These are phyloP conservation scores for Trichacis sp. DNA, from an alignment of 2,888 invertebrate genomes.

Conservation along the genomic window DNA sequence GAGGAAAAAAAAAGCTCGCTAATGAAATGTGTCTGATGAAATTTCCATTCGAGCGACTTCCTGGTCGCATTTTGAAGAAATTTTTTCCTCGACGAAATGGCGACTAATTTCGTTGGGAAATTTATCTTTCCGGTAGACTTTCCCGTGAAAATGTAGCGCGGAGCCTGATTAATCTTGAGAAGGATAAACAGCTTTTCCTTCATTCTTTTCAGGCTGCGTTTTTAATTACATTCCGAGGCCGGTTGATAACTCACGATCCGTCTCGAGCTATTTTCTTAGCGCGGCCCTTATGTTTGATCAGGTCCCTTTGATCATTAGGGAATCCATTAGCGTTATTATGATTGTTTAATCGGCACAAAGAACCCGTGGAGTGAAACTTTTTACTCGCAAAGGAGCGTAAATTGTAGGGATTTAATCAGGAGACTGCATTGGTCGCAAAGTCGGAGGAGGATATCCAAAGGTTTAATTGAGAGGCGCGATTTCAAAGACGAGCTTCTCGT, in stretches of 20 bases:
- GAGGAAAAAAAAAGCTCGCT: not conserved
- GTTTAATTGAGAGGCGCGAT: not conserved
- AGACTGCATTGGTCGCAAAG: not conserved
- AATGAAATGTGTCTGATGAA: too few species aligned
- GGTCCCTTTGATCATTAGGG: not conserved
- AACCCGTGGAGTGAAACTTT: not conserved
- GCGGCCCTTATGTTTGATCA: not conserved
- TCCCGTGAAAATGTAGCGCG: not conserved
- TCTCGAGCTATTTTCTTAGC: constrained; percentile 1
- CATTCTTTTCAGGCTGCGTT: constrained; percentile 14
- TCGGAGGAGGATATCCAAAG: not conserved
- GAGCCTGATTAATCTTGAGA: not conserved
- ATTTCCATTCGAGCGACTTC: too few species aligned
- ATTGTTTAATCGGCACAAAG: constrained; percentile 2
- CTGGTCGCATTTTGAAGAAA: too few species aligned
- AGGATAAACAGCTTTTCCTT: constrained; percentile 15
- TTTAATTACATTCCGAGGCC: constrained; percentile 20
- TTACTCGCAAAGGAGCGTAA: not conserved
- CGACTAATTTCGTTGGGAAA: not conserved
- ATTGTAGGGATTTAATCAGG: not conserved
- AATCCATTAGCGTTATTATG: constrained; percentile 3
- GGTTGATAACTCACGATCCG: constrained; percentile 5
- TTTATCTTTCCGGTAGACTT: not conserved
- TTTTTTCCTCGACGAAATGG: not conserved
- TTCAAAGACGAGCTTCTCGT: not conserved